Evolutionary conservation across 1,140 invertebrate species (phyloP), one percentile per base, ranked within the genome.

Genomic region (Macrotrachela quadricornifera): DNA sequence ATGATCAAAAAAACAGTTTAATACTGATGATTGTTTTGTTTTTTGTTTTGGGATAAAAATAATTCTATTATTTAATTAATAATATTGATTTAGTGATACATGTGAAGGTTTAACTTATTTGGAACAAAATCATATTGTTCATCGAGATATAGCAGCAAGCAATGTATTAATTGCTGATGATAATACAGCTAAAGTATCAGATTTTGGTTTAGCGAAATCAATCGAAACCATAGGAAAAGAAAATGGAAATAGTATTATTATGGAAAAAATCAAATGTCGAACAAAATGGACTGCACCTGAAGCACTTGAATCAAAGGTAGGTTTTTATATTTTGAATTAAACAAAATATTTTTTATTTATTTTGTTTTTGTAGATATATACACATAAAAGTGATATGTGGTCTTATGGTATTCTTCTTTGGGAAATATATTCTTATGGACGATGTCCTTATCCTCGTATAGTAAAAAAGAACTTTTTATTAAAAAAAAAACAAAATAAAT

Each of bases 261-360:
- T 6, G 10, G 41, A 42, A 14, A 42, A 42, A 15, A 42, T 42
- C 10, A 30, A 30, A 47, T 42, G 84, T 57, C 91, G 92, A 54
- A 96, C 97, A 63, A 97, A 99, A 73, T 99, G 94, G 94, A 97
- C 91, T 42, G 91, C 92, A 40, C 92, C 91, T 10, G 94, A 99
- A 75, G 88, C 91, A 59, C 76, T 97, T 49, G 83, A 87, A 72
- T 79, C 85, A 68, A 88, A 85, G 73, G 82, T 99, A 92, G 92
- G 94, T 87, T 71, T 99, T 94, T 48, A 88, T 97, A 67, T 75
- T 95, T 39, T 71, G 99, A 1, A 97, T 92, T 92, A 92, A 99
- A 74, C 94, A 97, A 57, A 99, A 95, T 71, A 94, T 90, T 13
- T 99, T 97, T 75, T 92, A 92, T 57, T 77, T n/a, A 92, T 72